These are phyloP conservation scores for Schizotus pectinicornis DNA, from an alignment of 2,888 invertebrate genomes.

Conservation along the genomic window DNA sequence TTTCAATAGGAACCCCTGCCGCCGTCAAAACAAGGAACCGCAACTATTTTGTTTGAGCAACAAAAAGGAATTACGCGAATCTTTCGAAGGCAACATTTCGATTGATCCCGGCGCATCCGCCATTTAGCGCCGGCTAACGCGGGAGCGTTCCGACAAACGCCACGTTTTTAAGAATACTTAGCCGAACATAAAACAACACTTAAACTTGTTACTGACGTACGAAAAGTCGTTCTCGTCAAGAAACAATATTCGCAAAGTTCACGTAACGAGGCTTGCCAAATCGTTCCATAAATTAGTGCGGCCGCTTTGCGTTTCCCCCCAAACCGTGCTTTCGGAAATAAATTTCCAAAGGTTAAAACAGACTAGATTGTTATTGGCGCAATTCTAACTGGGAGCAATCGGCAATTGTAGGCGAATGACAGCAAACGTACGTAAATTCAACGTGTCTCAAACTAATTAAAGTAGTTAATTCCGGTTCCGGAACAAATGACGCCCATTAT, in stretches of 20 bases:
- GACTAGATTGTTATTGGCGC: conserved; percentile 51
- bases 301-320: conserved; percentile 39
- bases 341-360: conserved; percentile 51
- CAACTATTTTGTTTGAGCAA: background rate
- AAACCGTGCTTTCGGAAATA: conserved; percentile 42
- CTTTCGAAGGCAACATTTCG: background rate
- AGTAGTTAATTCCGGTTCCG: conserved; percentile 60
- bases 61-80: background rate
- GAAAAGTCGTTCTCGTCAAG: background rate
- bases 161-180: conserved; percentile 9
- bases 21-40: background rate
- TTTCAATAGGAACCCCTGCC: conserved; percentile 12
- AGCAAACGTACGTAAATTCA: conserved; percentile 58
- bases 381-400: conserved; percentile 48
- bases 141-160: background rate
- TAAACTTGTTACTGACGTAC: conserved; percentile 2
- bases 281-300: conserved; percentile 42
- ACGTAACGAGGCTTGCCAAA: conserved; percentile 37
- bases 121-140: background rate
- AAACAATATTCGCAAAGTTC: conserved; percentile 34
- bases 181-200: conserved; percentile 14
- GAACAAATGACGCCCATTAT: conserved; percentile 58
- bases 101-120: background rate
- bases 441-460: conserved; percentile 61
- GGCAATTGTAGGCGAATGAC: conserved; percentile 52